These are phyloP conservation scores for Noctua fimbriata DNA, from an alignment of 2,888 invertebrate genomes.

Conservation along the genomic window DNA sequence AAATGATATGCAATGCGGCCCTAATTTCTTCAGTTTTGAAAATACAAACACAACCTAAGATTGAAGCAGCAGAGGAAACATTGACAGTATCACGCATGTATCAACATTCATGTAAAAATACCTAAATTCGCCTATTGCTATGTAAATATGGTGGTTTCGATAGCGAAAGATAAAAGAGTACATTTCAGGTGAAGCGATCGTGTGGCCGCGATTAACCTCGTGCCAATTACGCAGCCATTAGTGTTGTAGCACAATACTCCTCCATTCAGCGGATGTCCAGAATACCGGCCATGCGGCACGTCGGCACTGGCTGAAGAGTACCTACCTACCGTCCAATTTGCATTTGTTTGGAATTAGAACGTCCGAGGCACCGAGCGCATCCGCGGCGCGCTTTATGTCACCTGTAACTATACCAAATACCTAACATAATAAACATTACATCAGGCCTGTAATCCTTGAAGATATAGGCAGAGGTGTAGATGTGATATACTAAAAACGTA, in stretches of 20 bases:
- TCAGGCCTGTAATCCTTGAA: neutral
- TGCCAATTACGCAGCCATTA: conserved; percentile 87
- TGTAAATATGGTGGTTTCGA: conserved; percentile 38
- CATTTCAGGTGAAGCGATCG: conserved; percentile 62
- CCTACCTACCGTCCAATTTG: conserved; percentile 80
- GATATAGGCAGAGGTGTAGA: neutral
- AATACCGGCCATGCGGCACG: conserved; percentile 60
- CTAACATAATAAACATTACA: neutral
- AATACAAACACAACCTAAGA: neutral
- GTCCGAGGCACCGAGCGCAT: conserved; percentile 67
- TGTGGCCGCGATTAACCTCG: conserved; percentile 82
- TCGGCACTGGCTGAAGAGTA: conserved; percentile 56
- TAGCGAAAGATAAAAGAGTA: conserved; percentile 72
- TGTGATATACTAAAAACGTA: too few species aligned
- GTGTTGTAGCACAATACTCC: conserved; percentile 84
- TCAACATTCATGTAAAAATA: neutral
- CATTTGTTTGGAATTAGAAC: conserved; percentile 88
- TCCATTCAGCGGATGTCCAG: conserved; percentile 87
- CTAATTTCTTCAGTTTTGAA: neutral
- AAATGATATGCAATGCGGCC: too few species aligned
- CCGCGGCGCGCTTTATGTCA: conserved; percentile 77
- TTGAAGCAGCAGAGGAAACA: neutral
- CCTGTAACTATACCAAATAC: conserved; percentile 70
- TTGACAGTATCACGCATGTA: neutral
- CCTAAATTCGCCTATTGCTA: neutral